These are phyloP conservation scores for Cotesia vestalis DNA, from an alignment of 1,140 invertebrate genomes.

Conservation along the genomic window DNA sequence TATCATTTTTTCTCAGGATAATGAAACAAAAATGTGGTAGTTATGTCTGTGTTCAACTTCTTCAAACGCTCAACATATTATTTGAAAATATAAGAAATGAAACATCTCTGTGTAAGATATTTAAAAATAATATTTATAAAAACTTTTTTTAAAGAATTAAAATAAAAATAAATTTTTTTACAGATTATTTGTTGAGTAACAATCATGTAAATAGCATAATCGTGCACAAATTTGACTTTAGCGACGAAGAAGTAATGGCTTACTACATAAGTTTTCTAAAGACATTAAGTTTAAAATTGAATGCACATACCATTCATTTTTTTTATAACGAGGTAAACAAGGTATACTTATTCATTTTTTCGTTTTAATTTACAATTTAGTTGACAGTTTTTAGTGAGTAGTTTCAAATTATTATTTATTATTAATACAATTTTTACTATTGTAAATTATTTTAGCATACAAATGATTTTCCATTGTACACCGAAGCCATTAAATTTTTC, in stretches of 20 bases:
- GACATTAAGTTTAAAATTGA: conserved; percentile 97
- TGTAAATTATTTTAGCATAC: conserved; percentile 81
- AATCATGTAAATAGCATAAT: conserved; percentile 99
- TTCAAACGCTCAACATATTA: conserved; percentile 98
- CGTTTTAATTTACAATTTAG: conserved; percentile 19
- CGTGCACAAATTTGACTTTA: conserved; percentile 99
- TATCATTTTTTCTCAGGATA: conserved; percentile 96
- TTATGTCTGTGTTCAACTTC: conserved; percentile 96
- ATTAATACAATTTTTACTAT: background rate
- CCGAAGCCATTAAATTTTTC: conserved; percentile 99
- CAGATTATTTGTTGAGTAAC: conserved; percentile 99
- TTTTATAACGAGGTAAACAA: conserved; percentile 97
- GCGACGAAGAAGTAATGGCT: conserved; percentile 99
- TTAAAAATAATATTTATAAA: conserved; percentile 15
- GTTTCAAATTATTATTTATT: background rate
- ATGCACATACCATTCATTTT: conserved; percentile 98
- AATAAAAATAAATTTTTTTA: conserved; percentile 57
- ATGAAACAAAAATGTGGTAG: conserved; percentile 98
- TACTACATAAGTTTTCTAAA: conserved; percentile 99
- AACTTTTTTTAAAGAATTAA: conserved; percentile 11
- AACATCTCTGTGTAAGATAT: conserved; percentile 94
- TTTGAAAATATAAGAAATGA: conserved; percentile 99
- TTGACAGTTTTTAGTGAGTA: background rate
- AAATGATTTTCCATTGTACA: conserved; percentile 98
- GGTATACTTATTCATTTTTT: conserved; percentile 48